A percentile compares a stretch with the other conserved stretches of the same genome.
These are phyloP conservation scores for Fistularia commersonii DNA, from an alignment of 2,797 vertebrate species.

Conservation along the genomic window DNA sequence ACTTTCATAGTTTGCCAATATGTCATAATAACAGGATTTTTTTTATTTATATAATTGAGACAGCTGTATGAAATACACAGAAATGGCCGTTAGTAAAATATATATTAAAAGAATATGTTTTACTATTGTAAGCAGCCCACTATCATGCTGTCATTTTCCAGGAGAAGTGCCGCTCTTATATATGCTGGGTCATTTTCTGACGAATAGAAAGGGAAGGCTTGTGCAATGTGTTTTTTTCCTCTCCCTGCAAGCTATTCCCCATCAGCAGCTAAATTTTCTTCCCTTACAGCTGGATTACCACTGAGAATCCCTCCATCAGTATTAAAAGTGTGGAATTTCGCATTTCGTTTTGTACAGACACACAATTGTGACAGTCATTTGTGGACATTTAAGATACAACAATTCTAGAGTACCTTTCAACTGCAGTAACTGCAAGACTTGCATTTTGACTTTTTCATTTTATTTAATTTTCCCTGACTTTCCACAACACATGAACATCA, in stretches of 20 bases:
- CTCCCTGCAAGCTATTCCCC: conserved; percentile 25
- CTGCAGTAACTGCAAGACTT: conserved; percentile 1
- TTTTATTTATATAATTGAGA: too few relatives aligned
- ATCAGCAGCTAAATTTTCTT: conserved; percentile 9
- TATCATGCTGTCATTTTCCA: too few relatives aligned
- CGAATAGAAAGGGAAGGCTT: conserved; percentile 32
- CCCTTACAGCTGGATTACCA: conserved; percentile 7
- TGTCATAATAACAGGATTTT: too few relatives aligned
- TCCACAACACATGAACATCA: background rate
- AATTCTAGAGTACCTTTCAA: background rate
- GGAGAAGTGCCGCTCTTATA: conserved; percentile 34
- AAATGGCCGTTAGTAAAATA: too few relatives aligned
- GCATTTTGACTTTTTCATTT: conserved; percentile 4
- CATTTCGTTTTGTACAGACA: background rate
- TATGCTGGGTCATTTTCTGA: conserved; percentile 59
- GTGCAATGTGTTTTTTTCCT: conserved; percentile 19
- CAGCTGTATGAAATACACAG: too few relatives aligned
- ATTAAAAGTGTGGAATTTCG: conserved; percentile 2
- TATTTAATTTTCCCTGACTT: conserved; percentile 7
- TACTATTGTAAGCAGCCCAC: too few relatives aligned
- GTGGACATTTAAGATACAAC: conserved; percentile 6
- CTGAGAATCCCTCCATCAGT: conserved; percentile 18
- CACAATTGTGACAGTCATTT: too few relatives aligned
- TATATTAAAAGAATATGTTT: too few relatives aligned
- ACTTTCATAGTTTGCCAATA: too few relatives aligned